phyloP scores from a whole-genome alignment of 2,797 vertebrate species.

The Craterocephalus amniculus region DNA sequence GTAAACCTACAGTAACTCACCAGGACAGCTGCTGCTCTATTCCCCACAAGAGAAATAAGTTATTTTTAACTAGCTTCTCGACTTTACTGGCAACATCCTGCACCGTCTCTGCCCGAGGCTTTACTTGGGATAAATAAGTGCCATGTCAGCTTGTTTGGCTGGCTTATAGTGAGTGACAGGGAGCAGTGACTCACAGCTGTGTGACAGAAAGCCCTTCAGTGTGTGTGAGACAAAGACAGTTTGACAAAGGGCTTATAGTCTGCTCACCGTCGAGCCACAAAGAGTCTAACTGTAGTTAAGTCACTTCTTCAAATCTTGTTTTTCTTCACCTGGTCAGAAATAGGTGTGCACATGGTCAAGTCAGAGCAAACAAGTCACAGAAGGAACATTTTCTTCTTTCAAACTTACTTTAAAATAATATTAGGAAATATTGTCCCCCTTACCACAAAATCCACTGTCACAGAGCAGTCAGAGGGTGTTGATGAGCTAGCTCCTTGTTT shows the following conservation, averaged over 20 bases:
- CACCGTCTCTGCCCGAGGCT: conserved; percentile 39
- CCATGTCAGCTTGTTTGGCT: conserved; percentile 71
- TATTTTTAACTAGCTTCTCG: conserved; percentile 50
- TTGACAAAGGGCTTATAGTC: conserved; percentile 61
- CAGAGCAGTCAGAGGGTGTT: conserved; percentile 15
- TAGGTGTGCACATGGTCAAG: neutral
- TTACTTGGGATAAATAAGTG: conserved; percentile 65
- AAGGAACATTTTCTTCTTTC: neutral
- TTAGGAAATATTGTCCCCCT: conserved; percentile 17
- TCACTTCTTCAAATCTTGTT: neutral
- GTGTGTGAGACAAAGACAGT: conserved; percentile 41
- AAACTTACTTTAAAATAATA: neutral
- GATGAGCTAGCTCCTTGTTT: conserved; percentile 10
- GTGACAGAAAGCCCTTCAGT: conserved; percentile 51
- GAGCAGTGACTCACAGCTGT: conserved; percentile 57
- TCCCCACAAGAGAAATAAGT: conserved; percentile 25
- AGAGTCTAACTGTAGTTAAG: conserved; percentile 2
- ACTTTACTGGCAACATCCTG: conserved; percentile 48
- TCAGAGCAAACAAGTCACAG: neutral
- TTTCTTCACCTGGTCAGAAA: neutral
- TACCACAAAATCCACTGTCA: conserved; percentile 54
- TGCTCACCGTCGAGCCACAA: conserved; percentile 29
- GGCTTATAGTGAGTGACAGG: conserved; percentile 83
- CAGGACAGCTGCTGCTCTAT: conserved; percentile 31
- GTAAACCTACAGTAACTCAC: conserved; percentile 43